These are phyloP conservation scores for Plagodis pulveraria DNA, from an alignment of 2,888 invertebrate genomes.

Conservation along the genomic window DNA sequence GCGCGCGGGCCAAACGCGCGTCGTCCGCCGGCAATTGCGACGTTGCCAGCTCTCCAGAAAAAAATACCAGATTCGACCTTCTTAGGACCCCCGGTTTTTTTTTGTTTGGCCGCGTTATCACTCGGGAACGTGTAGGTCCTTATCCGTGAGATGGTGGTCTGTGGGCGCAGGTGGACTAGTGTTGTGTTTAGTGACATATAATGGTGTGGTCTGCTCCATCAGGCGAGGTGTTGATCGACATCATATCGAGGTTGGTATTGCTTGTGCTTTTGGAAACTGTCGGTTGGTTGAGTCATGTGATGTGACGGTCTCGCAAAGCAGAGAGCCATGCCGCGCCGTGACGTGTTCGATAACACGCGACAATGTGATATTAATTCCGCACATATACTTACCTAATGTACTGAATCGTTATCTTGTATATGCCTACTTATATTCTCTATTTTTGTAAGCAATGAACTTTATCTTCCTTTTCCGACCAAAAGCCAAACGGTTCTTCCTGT, in stretches of 20 bases:
- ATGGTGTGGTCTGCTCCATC: slow-evolving; percentile 83
- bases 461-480: slow-evolving; percentile 3
- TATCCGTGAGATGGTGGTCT: slow-evolving; percentile 77
- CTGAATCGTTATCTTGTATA: slow-evolving; percentile 20
- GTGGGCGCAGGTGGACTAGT: slow-evolving; percentile 69
- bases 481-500: slow-evolving; percentile 11
- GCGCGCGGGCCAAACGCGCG: slow-evolving; percentile 80
- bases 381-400: slow-evolving; percentile 42
- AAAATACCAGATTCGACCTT: slow-evolving; percentile 84
- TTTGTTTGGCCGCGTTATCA: slow-evolving; percentile 83
- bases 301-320: slow-evolving; percentile 27
- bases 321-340: slow-evolving; percentile 4
- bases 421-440: slow-evolving; percentile 22
- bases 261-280: slow-evolving; percentile 31
- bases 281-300: slow-evolving; percentile 44
- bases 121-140: slow-evolving; percentile 79
- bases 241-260: slow-evolving; percentile 69
- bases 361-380: slow-evolving; percentile 36
- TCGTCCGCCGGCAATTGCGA: slow-evolving; percentile 67
- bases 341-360: slow-evolving; percentile 22
- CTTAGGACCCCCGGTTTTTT: slow-evolving; percentile 82
- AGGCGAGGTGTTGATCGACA: slow-evolving; percentile 80
- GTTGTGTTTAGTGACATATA: slow-evolving; percentile 74
- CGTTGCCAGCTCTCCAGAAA: slow-evolving; percentile 82
- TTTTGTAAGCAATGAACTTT: slow-evolving; percentile 15